Evolutionary conservation across 2,888 invertebrate genomes (phyloP), one percentile per base, ranked within the genome.

Genomic region (Parnassius orleans): DNA sequence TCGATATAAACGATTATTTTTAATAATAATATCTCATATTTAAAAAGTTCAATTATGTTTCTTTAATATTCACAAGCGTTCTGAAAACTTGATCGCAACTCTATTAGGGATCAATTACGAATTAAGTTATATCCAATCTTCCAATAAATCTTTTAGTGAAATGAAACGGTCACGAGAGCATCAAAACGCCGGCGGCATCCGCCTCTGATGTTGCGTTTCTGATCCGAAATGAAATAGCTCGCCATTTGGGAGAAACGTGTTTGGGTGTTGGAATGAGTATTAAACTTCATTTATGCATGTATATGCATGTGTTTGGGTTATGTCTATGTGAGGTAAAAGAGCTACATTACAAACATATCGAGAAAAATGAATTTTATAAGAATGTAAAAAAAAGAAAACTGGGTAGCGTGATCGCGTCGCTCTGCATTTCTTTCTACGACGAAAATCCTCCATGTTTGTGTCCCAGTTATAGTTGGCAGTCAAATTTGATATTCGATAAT

Each of bases 171-270:
- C 57, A 50, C 61, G 61, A 57, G 53, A 53, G 48, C 48, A 15
- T 54, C 48, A 48, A 52, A 53, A 48, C 57, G 57, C 57, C 61
- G 61, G 42, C 61, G 61, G 61, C 53, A 59, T 44, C 24, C 14
- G 14, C 14, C 55, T 61, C 50, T 52, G 55, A 61, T 61, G 60
- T 55, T 58, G 52, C 52, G 33, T 58, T 58, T 44, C 58, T 58
- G 24, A 43, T 53, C 47, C 57, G 11, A 53, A 57, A 61, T 57
- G 61, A 61, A 61, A 61, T 52, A 46, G 48, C 53, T 53, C 61
- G 57, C 50, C 42, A 14, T 62, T 62, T 62, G 48, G 43, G 47
- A 19, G 53, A 53, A 62, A 62, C 61, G 61, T 53, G 61, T 57
- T 57, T 53, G 11, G 61, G 14, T 62, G 19, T 47, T 57, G 47